Evolutionary conservation across 2,797 vertebrate genomes (phyloP).

Genomic region (Oreochromis grahami): DNA sequence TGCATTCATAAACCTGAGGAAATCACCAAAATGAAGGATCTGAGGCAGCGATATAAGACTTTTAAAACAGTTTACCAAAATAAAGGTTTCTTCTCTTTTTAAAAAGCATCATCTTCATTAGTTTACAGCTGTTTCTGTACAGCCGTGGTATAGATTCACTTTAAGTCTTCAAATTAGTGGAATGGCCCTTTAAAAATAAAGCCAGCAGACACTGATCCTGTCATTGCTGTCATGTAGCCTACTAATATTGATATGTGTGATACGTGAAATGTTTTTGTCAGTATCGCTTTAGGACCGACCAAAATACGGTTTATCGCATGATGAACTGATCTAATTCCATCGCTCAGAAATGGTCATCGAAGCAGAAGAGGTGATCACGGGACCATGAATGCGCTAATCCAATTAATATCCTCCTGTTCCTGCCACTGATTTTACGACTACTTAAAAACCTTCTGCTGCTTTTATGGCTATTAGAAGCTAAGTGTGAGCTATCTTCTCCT

Average conservation of each 20-base stretch:
- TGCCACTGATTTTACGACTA: constrained; percentile 76
- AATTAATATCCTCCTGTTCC: constrained; percentile 77
- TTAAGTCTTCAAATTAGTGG: not conserved
- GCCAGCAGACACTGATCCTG: not conserved
- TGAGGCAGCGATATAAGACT: not conserved
- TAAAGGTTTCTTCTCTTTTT: not conserved
- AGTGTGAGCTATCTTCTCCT: constrained; percentile 71
- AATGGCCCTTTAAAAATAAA: not conserved
- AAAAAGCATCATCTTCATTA: not conserved
- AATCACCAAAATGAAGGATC: not conserved
- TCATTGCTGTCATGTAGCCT: not conserved
- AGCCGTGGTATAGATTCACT: not conserved
- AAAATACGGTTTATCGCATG: constrained; percentile 44
- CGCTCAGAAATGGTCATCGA: constrained; percentile 67
- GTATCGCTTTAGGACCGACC: constrained; percentile 13
- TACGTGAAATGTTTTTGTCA: constrained; percentile 2
- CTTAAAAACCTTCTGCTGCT: constrained; percentile 80
- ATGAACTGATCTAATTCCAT: constrained; percentile 66
- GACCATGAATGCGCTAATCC: constrained; percentile 76
- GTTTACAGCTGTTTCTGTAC: not conserved
- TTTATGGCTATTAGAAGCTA: constrained; percentile 76
- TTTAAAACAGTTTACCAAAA: not conserved
- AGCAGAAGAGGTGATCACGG: constrained; percentile 75
- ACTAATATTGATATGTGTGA: not conserved
- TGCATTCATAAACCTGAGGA: not conserved